A percentile compares a stretch with the other conserved stretches of the same genome.
phyloP scores from a whole-genome alignment of 2,888 invertebrate species.

The Rhingia campestris region DNA sequence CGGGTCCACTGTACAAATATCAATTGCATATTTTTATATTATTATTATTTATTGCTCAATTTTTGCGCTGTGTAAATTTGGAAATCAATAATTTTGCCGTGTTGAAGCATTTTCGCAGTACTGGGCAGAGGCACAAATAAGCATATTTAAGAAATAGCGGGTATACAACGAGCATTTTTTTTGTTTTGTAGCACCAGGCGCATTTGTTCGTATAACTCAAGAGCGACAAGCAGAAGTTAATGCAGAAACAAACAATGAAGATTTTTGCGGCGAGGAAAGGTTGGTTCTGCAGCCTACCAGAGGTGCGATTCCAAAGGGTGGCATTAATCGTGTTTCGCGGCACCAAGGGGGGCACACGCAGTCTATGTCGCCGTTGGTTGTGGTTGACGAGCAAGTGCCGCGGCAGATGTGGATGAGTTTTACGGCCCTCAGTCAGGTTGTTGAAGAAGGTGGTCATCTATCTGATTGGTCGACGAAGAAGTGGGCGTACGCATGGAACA shows the following conservation, averaged over 20 bases:
- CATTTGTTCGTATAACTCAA: not conserved
- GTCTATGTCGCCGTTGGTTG: conserved; percentile 1
- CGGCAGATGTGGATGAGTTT: not conserved
- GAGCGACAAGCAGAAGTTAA: conserved; percentile 2
- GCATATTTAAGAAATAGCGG: not conserved
- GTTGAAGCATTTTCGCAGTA: not conserved
- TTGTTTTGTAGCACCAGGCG: not conserved
- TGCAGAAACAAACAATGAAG: not conserved
- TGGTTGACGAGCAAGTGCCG: not conserved
- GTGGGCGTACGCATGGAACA: not conserved
- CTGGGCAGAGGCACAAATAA: not conserved
- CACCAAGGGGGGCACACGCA: not conserved
- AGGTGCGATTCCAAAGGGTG: not conserved
- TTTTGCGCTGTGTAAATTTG: too few relatives aligned
- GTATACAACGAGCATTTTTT: not conserved
- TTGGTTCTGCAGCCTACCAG: not conserved
- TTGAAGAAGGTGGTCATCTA: not conserved
- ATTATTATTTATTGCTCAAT: too few relatives aligned
- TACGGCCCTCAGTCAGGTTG: not conserved
- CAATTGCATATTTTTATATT: too few relatives aligned
- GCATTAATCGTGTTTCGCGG: not conserved
- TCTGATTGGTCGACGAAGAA: not conserved
- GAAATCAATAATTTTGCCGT: too few relatives aligned
- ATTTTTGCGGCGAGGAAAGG: not conserved
- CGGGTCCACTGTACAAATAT: too few relatives aligned